phyloP scores from a whole-genome alignment of 2,888 invertebrate genomes.

The Epinotia ramella region DNA sequence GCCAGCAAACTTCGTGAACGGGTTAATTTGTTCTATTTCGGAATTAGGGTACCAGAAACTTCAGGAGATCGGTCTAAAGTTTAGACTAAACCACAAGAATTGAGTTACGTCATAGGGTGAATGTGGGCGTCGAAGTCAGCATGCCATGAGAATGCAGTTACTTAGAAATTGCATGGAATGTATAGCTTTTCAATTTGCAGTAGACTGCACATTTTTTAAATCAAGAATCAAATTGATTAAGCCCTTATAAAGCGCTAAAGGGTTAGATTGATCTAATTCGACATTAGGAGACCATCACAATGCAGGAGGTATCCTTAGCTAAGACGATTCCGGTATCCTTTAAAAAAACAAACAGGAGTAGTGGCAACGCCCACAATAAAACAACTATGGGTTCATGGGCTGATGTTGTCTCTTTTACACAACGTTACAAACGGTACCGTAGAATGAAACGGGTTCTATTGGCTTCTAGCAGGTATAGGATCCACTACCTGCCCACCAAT shows the following conservation, averaged over 20 bases:
- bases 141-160: not conserved
- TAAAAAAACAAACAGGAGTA: slow-evolving; percentile 24
- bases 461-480: slow-evolving; percentile 5
- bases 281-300: slow-evolving; percentile 20
- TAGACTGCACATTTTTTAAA: not conserved
- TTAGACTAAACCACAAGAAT: not conserved
- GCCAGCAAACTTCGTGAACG: slow-evolving; percentile 8
- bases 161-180: not conserved
- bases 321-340: slow-evolving; percentile 11
- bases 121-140: not conserved
- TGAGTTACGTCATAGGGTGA: not conserved
- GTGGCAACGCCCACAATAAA: slow-evolving; percentile 37
- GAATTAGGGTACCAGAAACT: slow-evolving; percentile 32
- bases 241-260: slow-evolving; percentile 39
- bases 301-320: slow-evolving; percentile 25
- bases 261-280: slow-evolving; percentile 43
- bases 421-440: slow-evolving; percentile 17
- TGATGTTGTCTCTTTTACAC: slow-evolving; percentile 30
- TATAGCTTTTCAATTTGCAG: not conserved
- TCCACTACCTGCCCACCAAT: not conserved
- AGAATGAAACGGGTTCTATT: slow-evolving; percentile 6
- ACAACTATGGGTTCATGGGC: slow-evolving; percentile 20
- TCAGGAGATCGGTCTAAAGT: slow-evolving; percentile 3
- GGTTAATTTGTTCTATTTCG: slow-evolving; percentile 38
- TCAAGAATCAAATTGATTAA: slow-evolving; percentile 21